These are phyloP conservation scores for Eupelmus urozonus DNA, from an alignment of 2,888 invertebrate species.

Conservation along the genomic window DNA sequence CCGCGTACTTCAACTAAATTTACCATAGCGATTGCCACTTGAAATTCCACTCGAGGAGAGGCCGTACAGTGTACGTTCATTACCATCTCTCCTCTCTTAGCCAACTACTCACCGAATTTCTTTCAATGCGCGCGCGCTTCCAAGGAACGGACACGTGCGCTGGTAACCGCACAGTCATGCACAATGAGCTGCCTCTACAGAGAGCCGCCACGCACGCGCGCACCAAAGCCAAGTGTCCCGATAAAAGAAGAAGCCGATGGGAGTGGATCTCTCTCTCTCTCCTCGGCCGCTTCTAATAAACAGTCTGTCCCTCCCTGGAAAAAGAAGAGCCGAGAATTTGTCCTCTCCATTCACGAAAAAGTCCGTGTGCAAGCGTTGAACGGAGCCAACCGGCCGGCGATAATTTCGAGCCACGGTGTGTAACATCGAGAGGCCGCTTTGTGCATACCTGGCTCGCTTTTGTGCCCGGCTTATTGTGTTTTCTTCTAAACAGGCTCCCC, in stretches of 20 bases:
- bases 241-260: background rate
- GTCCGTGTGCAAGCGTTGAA: background rate
- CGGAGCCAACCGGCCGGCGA: conserved; percentile 56
- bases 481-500: conserved; percentile 57
- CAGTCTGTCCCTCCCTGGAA: background rate
- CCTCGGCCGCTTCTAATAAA: background rate
- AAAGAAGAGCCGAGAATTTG: background rate
- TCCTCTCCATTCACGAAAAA: too few relatives aligned
- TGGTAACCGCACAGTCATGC: too few relatives aligned
- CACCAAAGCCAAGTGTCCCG: conserved; percentile 17
- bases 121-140: too few relatives aligned
- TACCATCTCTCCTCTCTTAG: too few relatives aligned
- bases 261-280: conserved; percentile 16
- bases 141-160: too few relatives aligned
- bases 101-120: too few relatives aligned
- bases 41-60: too few relatives aligned
- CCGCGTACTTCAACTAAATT: too few relatives aligned
- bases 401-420: conserved; percentile 64
- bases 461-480: conserved; percentile 33
- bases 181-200: background rate
- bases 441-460: background rate
- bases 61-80: too few relatives aligned
- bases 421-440: background rate
- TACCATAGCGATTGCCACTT: too few relatives aligned
- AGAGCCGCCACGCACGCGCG: conserved; percentile 4